phyloP scores from a whole-genome alignment of 2,113 vertebrate genomes.

The Chrysemys picta region DNA sequence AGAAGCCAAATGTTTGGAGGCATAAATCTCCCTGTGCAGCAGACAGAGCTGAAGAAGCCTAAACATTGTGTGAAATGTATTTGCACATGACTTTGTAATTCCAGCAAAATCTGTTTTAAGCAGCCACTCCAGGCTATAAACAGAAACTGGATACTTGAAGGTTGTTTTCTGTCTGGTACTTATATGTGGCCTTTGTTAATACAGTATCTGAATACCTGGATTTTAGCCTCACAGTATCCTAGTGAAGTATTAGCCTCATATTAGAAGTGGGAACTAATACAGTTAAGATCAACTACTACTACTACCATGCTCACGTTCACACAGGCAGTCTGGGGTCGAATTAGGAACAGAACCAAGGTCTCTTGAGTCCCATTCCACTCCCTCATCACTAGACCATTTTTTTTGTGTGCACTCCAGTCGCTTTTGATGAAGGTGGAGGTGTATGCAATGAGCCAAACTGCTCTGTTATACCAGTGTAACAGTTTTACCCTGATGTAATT shows the following conservation, averaged over 20 bases:
- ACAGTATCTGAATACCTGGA: rapidly evolving
- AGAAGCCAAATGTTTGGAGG: not conserved
- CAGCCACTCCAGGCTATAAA: not conserved
- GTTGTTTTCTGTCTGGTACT: not conserved
- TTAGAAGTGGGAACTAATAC: not conserved
- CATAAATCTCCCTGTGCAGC: not conserved
- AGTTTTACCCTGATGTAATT: not conserved
- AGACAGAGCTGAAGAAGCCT: not conserved
- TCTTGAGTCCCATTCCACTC: rapidly evolving
- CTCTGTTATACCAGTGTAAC: not conserved
- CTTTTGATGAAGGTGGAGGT: not conserved
- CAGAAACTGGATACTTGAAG: not conserved
- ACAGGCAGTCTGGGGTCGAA: not conserved
- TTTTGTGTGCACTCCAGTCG: no score
- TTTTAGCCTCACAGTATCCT: not conserved
- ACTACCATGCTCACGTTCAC: not conserved
- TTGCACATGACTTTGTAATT: not conserved
- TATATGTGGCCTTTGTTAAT: not conserved
- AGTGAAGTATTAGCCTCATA: not conserved
- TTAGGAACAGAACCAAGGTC: not conserved
- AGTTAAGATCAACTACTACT: not conserved
- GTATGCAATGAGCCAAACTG: not conserved
- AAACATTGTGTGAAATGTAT: not conserved
- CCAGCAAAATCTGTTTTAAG: not conserved
- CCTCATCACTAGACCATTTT: no score